Conservation (phyloP, 2,888 invertebrate genomes). For the Sphinx pinastri region DNA sequence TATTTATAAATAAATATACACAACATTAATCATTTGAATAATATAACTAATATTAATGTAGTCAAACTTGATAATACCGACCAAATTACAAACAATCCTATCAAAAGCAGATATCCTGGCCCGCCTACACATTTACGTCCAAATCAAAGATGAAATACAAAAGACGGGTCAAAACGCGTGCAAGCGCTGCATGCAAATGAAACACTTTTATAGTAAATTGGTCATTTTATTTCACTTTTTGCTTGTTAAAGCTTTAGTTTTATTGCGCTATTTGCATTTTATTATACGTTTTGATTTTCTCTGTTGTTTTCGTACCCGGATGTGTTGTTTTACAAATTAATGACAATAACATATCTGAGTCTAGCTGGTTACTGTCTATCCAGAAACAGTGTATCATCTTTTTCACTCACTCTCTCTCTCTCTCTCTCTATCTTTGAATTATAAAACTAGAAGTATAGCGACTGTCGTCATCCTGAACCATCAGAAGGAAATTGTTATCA, state of each 20-base stretch:
- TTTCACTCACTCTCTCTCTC: no score
- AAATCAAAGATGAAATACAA: conserved; percentile 1
- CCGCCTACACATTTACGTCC: neutral
- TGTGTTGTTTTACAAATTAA: neutral
- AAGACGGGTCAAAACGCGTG: neutral
- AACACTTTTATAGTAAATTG: conserved; percentile 15
- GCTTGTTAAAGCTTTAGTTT: conserved; percentile 3
- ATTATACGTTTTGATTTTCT: conserved; percentile 1
- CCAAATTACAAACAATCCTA: neutral
- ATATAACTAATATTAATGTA: no score
- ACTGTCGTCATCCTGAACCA: no score
- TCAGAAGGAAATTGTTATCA: no score
- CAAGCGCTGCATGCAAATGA: conserved; percentile 4
- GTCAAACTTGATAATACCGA: neutral
- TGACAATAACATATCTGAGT: no score
- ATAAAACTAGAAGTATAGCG: no score
- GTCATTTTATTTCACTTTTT: conserved; percentile 17
- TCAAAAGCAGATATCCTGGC: neutral
- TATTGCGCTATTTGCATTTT: conserved; percentile 13
- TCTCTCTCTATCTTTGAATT: no score
- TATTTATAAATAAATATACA: no score
- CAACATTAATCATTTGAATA: no score
- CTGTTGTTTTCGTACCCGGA: neutral
- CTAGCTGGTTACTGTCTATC: no score
- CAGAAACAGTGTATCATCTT: no score